Base-by-base conservation (phyloP, 2,113 vertebrate species). In the Galemys pyrenaicus region DNA sequence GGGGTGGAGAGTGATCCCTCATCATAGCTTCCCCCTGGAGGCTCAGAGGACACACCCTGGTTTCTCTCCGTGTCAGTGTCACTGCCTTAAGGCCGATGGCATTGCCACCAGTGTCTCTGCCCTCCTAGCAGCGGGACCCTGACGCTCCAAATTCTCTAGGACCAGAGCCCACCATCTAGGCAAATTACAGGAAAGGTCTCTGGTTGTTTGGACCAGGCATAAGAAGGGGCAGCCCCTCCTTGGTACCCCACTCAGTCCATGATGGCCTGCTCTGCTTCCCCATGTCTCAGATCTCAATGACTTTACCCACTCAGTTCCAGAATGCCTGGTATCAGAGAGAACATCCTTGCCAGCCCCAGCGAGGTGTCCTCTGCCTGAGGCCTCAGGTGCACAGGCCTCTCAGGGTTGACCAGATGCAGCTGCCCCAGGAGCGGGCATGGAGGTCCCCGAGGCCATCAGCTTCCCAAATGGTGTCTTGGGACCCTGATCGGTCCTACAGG, bases 21-120 rank as follows among this genome's bases (percentile, higher is more conserved):
- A 0, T 41, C 46, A 9, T 28, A 35, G 73, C 73, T 10, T n/a
- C 54, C 46, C 46, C n/a, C 54, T 32, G 13, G 49, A 65, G 37
- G 49, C 77, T 58, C 49, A 0, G 1, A 28, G 82, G 65, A 67
- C 68, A 68, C 54, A 2, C 54, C 41, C 77, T 4, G 24, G 65
- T 17, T 26, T 44, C 60, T 77, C 37, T 80, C 71, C 32, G 28
- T 2, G 0, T 73, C 71, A 24, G 44, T 26, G 9, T 70, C 75
- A 30, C 90, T 91, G 70, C 84, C 92, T 88, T 90, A 56, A 80
- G 73, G 70, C 19, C 35, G 1, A 17, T 49, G 82, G 60, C 56
- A 39, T 74, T 70, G 73, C 79, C 32, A 19, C 46, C 56, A 12
- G 35, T 32, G 74, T 51, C 51, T 20, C 60, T 77, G n/a, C 70